These are phyloP conservation scores for Bugulina stolonifera DNA, from an alignment of 2,888 invertebrate species.

Conservation along the genomic window DNA sequence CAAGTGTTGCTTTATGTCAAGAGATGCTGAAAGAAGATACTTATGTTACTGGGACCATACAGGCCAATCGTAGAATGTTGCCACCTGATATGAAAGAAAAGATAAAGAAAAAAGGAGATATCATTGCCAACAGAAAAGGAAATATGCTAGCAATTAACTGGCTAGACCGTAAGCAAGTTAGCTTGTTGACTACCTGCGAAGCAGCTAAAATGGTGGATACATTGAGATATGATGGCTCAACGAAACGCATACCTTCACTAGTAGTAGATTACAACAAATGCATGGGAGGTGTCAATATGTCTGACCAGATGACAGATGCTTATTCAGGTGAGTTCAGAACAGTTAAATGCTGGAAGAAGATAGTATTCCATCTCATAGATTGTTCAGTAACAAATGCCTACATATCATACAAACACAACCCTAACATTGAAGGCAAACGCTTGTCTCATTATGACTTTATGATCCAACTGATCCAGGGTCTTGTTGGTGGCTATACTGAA, in stretches of 20 bases:
- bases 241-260: not conserved
- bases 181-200: not conserved
- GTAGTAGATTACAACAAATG: not conserved
- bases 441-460: not conserved
- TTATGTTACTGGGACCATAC: not conserved
- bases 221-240: not conserved
- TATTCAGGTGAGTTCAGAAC: not conserved
- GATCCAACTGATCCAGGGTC: not conserved
- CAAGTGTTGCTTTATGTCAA: not conserved
- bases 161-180: not conserved
- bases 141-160: not conserved
- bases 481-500: too few species aligned
- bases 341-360: not conserved
- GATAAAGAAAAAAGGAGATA: not conserved
- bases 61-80: not conserved
- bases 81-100: not conserved
- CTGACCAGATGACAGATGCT: not conserved
- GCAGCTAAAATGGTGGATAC: not conserved
- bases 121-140: not conserved
- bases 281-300: not conserved
- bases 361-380: not conserved
- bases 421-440: not conserved
- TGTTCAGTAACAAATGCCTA: not conserved
- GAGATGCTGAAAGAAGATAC: not conserved
- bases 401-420: not conserved